Evolutionary conservation across 2,888 invertebrate species (phyloP), one percentile per base, ranked within the genome.

Genomic region (Hemicrepidius hirtus): DNA sequence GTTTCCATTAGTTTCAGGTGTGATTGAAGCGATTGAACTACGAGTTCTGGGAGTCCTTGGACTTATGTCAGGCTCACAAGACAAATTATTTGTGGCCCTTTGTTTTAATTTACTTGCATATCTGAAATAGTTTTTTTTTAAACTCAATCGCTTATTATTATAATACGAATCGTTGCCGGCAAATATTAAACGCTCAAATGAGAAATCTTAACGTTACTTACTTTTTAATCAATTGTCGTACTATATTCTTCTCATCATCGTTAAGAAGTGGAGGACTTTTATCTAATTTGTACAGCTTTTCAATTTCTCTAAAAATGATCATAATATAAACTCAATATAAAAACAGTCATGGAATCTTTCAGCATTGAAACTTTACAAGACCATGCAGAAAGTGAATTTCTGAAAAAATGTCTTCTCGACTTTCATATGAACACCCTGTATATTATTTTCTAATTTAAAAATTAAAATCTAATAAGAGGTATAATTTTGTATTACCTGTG

Each of bases 211-310:
- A 7, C 10, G 5, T 35, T 10, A 6, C 41, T 41, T 76, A 81
- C 80, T 70, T 79, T 6, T 55, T 32, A 59, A 80, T 75, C 20
- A 82, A 53, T 49, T 77, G 75, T 7, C 79, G 65, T 4, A 81
- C 78, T 46, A 81, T 70, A 21, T 75, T 75, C 28, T 62, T 76
- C 65, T 82, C 82, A 20, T 78, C 76, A 0, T 79, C 79, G 46
- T 78, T 80, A 49, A 82, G 75, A 4, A 79, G 72, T 7, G 74
- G 70, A 7, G 49, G 37, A 6, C 59, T 37, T 41, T 57, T 71
- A 60, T 73, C 13, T 3, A 50, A 16, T 20, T 65, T 71, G 10
- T 49, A 71, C 1, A 59, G 46, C 50, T 57, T 66, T 46, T 65
- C 65, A n/a, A 71, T 10, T 3, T 53, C 62, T 24, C 68, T 68